phyloP scores from a whole-genome alignment of 92 coral and sea anemone species.

The Plumapathes pennacea region DNA sequence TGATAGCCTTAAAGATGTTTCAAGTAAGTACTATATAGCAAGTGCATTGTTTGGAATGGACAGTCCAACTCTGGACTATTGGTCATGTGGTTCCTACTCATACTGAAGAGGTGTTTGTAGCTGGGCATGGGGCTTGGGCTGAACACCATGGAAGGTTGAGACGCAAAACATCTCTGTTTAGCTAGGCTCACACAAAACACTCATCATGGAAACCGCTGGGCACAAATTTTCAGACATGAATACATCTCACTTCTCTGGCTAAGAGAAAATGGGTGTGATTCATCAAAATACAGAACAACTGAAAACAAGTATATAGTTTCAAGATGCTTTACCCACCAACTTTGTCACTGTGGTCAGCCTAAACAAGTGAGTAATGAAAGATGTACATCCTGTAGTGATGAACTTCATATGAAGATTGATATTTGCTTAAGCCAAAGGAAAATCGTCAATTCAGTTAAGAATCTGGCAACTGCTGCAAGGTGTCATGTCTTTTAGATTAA shows the following conservation, averaged over 20 bases:
- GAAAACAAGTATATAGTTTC: constrained; percentile 22
- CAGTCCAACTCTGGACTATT: constrained; percentile 60
- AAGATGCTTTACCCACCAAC: constrained; percentile 29
- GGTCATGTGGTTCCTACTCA: constrained; percentile 42
- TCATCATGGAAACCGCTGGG: constrained; percentile 43
- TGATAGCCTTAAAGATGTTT: constrained; percentile 8
- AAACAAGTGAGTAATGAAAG: no score
- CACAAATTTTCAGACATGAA: constrained; percentile 55
- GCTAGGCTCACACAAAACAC: constrained; percentile 48
- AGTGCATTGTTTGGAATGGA: constrained; percentile 40
- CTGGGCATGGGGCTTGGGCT: constrained; percentile 41
- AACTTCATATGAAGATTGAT: no score
- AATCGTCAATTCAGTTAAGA: no score
- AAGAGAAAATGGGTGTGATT: constrained; percentile 53
- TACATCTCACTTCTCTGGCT: constrained; percentile 62
- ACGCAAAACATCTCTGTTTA: constrained; percentile 38
- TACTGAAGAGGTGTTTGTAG: constrained; percentile 31
- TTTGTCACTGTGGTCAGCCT: constrained; percentile 48
- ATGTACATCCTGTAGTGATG: no score
- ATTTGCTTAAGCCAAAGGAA: no score
- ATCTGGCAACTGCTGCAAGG: no score
- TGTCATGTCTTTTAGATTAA: no score
- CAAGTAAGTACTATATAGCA: constrained; percentile 25
- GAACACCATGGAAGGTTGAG: constrained; percentile 48
- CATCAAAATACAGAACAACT: no score